Base-by-base conservation (phyloP, 2,797 vertebrate genomes). In the Melanotaenia pygmaea region DNA sequence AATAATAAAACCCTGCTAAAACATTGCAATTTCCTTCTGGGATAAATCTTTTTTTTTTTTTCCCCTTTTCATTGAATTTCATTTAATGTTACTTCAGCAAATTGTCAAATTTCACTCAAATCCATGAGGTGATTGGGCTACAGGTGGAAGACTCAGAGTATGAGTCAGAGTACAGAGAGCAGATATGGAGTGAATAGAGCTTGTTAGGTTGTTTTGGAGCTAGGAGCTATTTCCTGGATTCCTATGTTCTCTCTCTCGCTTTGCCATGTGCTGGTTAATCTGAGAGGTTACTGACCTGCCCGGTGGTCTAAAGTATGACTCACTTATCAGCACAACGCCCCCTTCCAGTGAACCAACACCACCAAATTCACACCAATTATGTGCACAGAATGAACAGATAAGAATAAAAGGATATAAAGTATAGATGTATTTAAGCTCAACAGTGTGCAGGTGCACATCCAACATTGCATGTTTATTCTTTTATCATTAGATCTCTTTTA, bases 211-310 rank as follows among this genome's bases (percentile, higher is more conserved):
- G 80, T 82, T 83, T 82, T 65, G 59, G 73, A 67, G 81, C 88
- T 84, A 34, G 58, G 32, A 75, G 84, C 80, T 62, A 35, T 83
- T 90, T 91, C 86, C 81, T 84, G 83, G 66, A 77, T 82, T 80
- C 67, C 82, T 67, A 9, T 65, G 45, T 59, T 3, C 64, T 72
- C 60, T 72, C 67, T 79, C 53, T 43, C 13, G 16, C 40, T 43
- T 45, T 66, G 54, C 59, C 60, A 24, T 47, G 64, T 72, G 60
- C 72, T 30, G 69, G 76, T 62, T 57, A 70, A 85, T 78, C 84
- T 47, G 63, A 81, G 59, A 76, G 89, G 89, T 87, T 87, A 74
- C n/a, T 67, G 82, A 90, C 85, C 87, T 87, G 86, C 82, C 83
- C 78, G 38, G 18, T 72, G 76, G 85, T 84, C 81, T 74, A 58